Conservation (phyloP, 1,140 invertebrate genomes). For the Drosophila ambigua region DNA sequence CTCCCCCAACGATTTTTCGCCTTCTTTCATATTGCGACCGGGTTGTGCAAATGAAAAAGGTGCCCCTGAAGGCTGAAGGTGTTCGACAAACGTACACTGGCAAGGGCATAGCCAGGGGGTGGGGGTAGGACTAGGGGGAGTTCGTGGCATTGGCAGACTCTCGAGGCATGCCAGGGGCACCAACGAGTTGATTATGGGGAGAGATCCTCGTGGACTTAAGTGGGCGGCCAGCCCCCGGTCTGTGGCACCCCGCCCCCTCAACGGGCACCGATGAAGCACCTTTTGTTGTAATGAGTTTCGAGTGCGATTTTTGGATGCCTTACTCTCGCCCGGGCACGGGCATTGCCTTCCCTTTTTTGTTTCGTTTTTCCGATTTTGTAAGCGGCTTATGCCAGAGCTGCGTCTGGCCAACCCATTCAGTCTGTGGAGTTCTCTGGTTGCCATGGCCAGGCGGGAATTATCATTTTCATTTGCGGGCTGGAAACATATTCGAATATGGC, state of each 20-base stretch:
- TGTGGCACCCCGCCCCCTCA: constrained; percentile 4
- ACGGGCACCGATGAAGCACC: constrained; percentile 65
- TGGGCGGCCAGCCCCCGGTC: constrained; percentile 35
- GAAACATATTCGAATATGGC: not conserved
- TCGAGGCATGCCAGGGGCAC: constrained; percentile 17
- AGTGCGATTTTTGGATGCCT: constrained; percentile 71
- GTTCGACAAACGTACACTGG: constrained; percentile 33
- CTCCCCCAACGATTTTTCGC: constrained; percentile 49
- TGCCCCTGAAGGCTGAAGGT: constrained; percentile 50
- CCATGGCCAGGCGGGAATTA: constrained; percentile 29
- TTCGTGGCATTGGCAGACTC: not conserved
- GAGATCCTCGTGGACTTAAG: constrained; percentile 65
- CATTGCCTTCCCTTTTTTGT: constrained; percentile 19
- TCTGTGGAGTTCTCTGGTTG: constrained; percentile 30
- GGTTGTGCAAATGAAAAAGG: constrained; percentile 69
- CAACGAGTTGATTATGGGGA: constrained; percentile 68
- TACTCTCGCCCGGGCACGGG: constrained; percentile 7
- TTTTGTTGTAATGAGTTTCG: constrained; percentile 81
- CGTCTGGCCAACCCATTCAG: constrained; percentile 29
- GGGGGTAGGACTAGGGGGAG: not conserved
- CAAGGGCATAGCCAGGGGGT: not conserved
- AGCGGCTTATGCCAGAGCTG: constrained; percentile 60
- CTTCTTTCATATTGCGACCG: constrained; percentile 27
- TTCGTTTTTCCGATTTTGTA: constrained; percentile 48
- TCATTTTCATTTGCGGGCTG: constrained; percentile 34